Conservation (phyloP, 2,888 invertebrate species). For the Ophion obscuratus region DNA sequence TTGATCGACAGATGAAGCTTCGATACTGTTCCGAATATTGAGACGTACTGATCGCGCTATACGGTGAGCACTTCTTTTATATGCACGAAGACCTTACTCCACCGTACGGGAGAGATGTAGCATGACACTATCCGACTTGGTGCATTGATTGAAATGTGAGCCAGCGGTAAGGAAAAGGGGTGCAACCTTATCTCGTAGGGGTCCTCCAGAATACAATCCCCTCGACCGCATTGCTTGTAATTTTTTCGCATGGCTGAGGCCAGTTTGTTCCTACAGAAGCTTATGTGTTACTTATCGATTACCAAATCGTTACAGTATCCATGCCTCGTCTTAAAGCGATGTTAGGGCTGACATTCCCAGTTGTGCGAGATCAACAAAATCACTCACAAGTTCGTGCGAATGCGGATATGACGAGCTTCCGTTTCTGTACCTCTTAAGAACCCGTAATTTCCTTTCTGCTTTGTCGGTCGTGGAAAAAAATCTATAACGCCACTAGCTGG, state of each 20-base stretch:
- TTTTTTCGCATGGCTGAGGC: slow-evolving; percentile 52
- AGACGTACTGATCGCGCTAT: slow-evolving; percentile 43
- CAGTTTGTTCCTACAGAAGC: slow-evolving; percentile 31
- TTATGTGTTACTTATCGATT: slow-evolving; percentile 54
- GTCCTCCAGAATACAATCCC: slow-evolving; percentile 52
- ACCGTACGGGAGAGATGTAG: slow-evolving; percentile 10
- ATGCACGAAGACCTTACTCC: slow-evolving; percentile 42
- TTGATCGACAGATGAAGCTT: slow-evolving; percentile 3
- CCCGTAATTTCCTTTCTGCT: no score
- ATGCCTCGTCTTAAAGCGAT: slow-evolving; percentile 5
- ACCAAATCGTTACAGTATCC: slow-evolving; percentile 45
- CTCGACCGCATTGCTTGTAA: slow-evolving; percentile 56
- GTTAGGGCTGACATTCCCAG: not conserved
- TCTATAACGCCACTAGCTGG: no score
- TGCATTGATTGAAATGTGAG: slow-evolving; percentile 83
- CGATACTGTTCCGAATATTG: slow-evolving; percentile 28
- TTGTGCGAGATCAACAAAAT: not conserved
- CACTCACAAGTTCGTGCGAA: not conserved
- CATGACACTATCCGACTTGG: slow-evolving; percentile 67
- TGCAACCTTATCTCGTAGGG: slow-evolving; percentile 79
- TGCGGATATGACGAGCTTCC: not conserved
- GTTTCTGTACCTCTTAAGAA: not conserved
- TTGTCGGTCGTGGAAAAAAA: not conserved
- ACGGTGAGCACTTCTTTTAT: slow-evolving; percentile 42
- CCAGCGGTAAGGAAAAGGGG: slow-evolving; percentile 78